Conservation (phyloP, 2,113 vertebrate species). For the Caranx ignobilis region DNA sequence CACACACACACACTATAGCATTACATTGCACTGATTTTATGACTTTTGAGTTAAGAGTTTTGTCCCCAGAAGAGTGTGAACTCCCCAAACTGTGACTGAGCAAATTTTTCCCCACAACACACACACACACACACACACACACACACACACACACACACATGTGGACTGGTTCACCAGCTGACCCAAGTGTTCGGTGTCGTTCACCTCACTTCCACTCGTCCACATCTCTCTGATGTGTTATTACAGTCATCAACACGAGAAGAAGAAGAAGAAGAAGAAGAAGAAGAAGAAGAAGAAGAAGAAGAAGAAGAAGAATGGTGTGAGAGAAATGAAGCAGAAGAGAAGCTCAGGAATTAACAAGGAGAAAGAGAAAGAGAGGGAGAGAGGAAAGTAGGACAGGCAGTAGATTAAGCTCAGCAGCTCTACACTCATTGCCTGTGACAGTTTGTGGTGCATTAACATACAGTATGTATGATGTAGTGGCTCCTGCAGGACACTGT, state of each 20-base stretch:
- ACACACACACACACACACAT: constrained; percentile 21
- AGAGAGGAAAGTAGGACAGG: constrained; percentile 48
- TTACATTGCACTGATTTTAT: no score
- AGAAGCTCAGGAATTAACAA: neutral
- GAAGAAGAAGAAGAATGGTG: neutral
- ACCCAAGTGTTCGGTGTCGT: constrained; percentile 2
- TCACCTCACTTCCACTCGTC: neutral
- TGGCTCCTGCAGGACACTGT: constrained; percentile 44
- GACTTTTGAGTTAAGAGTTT: no score
- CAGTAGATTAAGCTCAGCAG: constrained; percentile 51
- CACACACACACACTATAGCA: no score
- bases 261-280: neutral
- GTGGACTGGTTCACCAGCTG: neutral
- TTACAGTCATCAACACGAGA: neutral
- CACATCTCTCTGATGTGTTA: neutral
- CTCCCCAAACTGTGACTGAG: no score
- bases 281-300: no score
- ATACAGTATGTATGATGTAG: constrained; percentile 51
- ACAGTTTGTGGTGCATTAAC: constrained; percentile 57
- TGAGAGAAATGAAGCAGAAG: neutral
- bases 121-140: neutral
- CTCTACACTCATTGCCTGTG: constrained; percentile 47
- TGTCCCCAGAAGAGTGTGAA: no score
- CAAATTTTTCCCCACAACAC: no score
- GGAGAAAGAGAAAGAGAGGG: neutral